These are phyloP conservation scores for Bryconaethiops microstoma DNA, from an alignment of 2,797 vertebrate species.

Conservation along the genomic window DNA sequence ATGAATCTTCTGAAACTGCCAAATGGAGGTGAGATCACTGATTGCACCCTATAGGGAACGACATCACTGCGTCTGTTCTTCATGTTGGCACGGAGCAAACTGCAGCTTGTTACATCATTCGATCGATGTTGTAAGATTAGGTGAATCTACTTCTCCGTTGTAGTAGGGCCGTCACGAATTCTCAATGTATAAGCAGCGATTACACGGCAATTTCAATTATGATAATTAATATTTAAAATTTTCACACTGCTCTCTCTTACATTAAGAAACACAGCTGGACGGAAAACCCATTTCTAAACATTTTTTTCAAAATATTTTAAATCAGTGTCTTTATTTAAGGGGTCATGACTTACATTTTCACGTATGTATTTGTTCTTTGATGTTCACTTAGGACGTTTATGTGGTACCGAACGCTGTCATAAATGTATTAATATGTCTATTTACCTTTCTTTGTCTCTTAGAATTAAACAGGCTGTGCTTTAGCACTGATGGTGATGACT, in stretches of 20 bases:
- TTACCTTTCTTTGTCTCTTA: too few species aligned
- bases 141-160: neutral
- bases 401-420: too few species aligned
- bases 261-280: neutral
- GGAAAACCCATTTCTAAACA: neutral
- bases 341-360: neutral
- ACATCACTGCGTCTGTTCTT: neutral
- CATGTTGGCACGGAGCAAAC: neutral
- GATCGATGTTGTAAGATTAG: neutral
- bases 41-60: constrained; percentile 14
- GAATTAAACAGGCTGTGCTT: too few species aligned
- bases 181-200: neutral
- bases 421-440: too few species aligned
- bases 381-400: too few species aligned
- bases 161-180: neutral
- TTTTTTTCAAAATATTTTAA: neutral
- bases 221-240: neutral
- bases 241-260: neutral
- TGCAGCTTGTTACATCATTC: neutral
- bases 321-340: neutral
- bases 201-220: neutral
- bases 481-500: too few species aligned
- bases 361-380: too few species aligned
- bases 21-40: constrained; percentile 9
- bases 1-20: constrained; percentile 8